These are phyloP conservation scores for Heliconius sara DNA, from an alignment of 2,888 invertebrate genomes.

Conservation along the genomic window DNA sequence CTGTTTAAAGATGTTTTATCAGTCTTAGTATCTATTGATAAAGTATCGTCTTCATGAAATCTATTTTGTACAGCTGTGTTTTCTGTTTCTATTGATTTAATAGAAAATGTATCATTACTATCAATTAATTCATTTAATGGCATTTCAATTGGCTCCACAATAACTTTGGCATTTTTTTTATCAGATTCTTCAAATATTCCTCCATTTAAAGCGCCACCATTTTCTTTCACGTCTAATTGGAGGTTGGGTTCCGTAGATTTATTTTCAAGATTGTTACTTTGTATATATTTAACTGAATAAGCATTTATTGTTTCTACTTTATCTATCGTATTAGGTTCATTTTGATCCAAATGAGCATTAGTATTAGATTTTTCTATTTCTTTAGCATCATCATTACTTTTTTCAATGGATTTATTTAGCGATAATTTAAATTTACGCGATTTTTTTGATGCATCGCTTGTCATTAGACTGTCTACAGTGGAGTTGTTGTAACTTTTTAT, in stretches of 20 bases:
- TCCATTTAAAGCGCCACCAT: not conserved
- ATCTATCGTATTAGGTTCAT: not conserved
- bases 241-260: not conserved
- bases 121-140: not conserved
- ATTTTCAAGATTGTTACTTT: not conserved
- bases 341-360: not conserved
- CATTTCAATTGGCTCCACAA: not conserved
- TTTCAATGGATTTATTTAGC: slow-evolving; percentile 32
- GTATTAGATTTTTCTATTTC: not conserved
- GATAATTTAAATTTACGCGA: slow-evolving; percentile 27
- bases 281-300: not conserved
- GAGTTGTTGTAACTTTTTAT: not conserved
- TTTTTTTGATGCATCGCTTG: slow-evolving; percentile 4
- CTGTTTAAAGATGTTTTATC: slow-evolving; percentile 14
- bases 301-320: not conserved
- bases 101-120: not conserved
- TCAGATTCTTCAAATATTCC: not conserved
- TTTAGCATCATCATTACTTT: not conserved
- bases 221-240: not conserved
- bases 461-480: not conserved
- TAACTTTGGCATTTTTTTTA: not conserved
- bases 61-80: slow-evolving; percentile 8
- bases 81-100: not conserved
- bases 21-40: not conserved
- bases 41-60: slow-evolving; percentile 4